A percentile compares a stretch with the other conserved stretches of the same genome.
phyloP scores from a whole-genome alignment of 1,140 invertebrate genomes.

The Paracyclopina nana region DNA sequence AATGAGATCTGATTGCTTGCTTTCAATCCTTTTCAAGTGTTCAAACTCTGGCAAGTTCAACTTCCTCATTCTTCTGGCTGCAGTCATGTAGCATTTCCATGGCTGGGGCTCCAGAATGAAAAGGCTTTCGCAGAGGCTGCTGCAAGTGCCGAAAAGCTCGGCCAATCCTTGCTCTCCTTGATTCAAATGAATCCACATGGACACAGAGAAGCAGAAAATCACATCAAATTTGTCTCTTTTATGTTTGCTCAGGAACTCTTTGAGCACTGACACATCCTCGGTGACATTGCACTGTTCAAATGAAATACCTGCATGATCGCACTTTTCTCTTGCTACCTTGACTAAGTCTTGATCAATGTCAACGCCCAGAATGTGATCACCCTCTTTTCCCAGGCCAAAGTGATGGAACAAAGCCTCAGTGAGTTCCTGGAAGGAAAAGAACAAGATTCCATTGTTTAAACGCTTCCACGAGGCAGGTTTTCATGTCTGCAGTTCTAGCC shows the following conservation, averaged over 20 bases:
- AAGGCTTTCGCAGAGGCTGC: background rate
- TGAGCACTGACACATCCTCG: background rate
- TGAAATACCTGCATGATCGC: background rate
- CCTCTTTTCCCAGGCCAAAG: background rate
- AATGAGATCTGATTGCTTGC: background rate
- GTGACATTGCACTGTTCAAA: background rate
- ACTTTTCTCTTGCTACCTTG: background rate
- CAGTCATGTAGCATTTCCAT: background rate
- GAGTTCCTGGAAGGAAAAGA: background rate
- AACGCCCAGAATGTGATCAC: background rate
- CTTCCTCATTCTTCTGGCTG: background rate
- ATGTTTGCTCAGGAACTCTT: background rate
- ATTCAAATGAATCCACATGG: slow-evolving; percentile 1
- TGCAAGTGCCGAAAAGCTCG: background rate
- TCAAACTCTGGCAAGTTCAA: background rate
- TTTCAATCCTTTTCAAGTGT: slow-evolving; percentile 5
- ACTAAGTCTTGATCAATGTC: background rate
- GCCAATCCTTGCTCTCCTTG: background rate
- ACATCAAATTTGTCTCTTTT: background rate
- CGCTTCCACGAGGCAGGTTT: no score
- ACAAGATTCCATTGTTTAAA: no score
- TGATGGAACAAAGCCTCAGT: background rate
- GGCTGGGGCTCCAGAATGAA: background rate
- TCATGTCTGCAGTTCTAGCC: background rate
- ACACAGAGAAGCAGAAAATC: background rate